Conservation (phyloP, 2,113 vertebrate species). For the Perccottus glenii region DNA sequence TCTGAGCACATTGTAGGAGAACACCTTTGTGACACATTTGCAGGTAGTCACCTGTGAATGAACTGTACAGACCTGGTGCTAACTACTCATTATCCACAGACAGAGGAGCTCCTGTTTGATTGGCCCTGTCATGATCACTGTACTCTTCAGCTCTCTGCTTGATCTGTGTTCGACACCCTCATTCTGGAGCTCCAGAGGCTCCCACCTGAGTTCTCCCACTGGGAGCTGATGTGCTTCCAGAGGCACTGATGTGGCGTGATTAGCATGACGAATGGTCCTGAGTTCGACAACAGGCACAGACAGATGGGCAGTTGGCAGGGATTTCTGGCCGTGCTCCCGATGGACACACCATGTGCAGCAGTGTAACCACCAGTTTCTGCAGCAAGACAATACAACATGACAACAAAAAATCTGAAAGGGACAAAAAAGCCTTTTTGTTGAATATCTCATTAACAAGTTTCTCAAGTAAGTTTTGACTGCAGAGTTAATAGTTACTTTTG, state of each 20-base stretch:
- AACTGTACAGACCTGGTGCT: too few relatives aligned
- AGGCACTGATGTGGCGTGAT: conserved; percentile 46
- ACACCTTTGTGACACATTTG: not conserved
- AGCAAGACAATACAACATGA: conserved; percentile 28
- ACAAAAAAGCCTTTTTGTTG: too few relatives aligned
- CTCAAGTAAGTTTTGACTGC: too few relatives aligned
- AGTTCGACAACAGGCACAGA: conserved; percentile 49
- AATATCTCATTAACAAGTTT: too few relatives aligned
- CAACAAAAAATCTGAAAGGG: not conserved
- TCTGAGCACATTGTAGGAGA: not conserved
- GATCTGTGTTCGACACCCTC: conserved; percentile 30
- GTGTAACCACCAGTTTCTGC: conserved; percentile 48
- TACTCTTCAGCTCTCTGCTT: conserved; percentile 2
- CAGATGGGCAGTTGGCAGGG: conserved; percentile 67
- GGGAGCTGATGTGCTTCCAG: conserved; percentile 49
- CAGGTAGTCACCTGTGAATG: not conserved
- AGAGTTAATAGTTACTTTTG: too few relatives aligned
- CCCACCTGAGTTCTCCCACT: conserved; percentile 43
- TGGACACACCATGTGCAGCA: conserved; percentile 37
- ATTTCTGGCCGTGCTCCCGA: conserved; percentile 38
- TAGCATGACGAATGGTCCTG: conserved; percentile 54
- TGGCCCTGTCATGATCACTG: conserved; percentile 3
- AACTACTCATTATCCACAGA: too few relatives aligned
- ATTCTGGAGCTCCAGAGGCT: conserved; percentile 13
- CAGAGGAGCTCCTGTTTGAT: not conserved